Evolutionary conservation across 2,797 vertebrate genomes (phyloP).

Genomic region (Bovichtus variegatus): DNA sequence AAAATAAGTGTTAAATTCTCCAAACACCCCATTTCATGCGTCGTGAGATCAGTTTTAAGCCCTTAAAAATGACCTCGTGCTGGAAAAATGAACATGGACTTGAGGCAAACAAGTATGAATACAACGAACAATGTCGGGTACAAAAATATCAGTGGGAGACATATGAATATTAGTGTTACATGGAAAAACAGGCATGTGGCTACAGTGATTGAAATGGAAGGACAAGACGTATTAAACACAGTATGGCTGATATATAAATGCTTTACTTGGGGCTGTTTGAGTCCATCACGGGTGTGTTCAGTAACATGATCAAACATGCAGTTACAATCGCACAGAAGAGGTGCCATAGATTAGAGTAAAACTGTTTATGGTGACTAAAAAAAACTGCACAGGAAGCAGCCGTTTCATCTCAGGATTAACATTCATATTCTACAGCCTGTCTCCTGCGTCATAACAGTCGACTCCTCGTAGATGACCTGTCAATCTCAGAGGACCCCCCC

Average conservation of each 20-base stretch:
- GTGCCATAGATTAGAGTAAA: constrained; percentile 55
- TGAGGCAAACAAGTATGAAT: constrained; percentile 26
- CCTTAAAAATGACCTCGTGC: constrained; percentile 13
- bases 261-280: constrained; percentile 45
- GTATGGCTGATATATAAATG: constrained; percentile 65
- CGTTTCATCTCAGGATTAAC: constrained; percentile 57
- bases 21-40: constrained; percentile 67
- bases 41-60: constrained; percentile 32
- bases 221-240: constrained; percentile 48
- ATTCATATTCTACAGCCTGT: constrained; percentile 69
- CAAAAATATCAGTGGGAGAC: constrained; percentile 54
- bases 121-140: constrained; percentile 22
- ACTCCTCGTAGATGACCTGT: background rate
- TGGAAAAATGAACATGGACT: constrained; percentile 4
- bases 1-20: constrained; percentile 77
- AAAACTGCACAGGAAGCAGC: constrained; percentile 62
- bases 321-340: constrained; percentile 71
- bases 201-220: constrained; percentile 49
- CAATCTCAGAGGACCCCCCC: constrained; percentile 13
- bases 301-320: constrained; percentile 76
- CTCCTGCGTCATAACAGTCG: background rate
- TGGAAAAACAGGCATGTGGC: constrained; percentile 55
- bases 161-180: constrained; percentile 37
- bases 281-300: constrained; percentile 62
- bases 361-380: constrained; percentile 62